Percentiles rank a stretch among this genome's conserved stretches.
Evolutionary conservation across 2,797 vertebrate species (phyloP).

Genomic region (Perodicticus potto): DNA sequence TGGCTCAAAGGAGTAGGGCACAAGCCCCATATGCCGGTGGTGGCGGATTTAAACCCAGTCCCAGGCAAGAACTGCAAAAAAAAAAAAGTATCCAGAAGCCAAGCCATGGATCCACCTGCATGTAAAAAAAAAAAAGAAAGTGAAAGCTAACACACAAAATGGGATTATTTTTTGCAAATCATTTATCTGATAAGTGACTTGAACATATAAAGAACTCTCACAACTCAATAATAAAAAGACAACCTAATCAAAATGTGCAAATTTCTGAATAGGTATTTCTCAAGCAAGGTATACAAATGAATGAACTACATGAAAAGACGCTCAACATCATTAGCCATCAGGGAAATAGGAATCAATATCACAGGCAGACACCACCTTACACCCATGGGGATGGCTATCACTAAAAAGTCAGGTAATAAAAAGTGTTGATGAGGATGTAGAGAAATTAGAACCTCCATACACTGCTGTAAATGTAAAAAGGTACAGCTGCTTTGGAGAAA

Average conservation of each 20-base stretch:
- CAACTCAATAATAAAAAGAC: background rate
- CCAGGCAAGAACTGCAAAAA: too few species aligned
- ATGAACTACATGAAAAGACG: background rate
- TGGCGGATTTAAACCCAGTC: too few species aligned
- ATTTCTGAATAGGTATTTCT: background rate
- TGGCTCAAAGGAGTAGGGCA: too few species aligned
- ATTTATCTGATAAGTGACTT: background rate
- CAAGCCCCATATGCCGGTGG: too few species aligned
- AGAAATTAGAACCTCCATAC: background rate
- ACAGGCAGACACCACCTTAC: background rate
- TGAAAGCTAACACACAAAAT: background rate
- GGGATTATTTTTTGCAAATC: background rate
- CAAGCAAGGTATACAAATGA: background rate
- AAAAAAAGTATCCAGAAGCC: too few species aligned
- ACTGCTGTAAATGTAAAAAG: background rate
- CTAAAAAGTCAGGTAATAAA: background rate
- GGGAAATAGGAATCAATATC: background rate
- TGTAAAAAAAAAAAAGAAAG: too few species aligned
- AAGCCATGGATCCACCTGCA: too few species aligned
- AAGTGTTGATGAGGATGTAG: background rate
- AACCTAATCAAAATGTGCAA: background rate
- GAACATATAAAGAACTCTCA: background rate
- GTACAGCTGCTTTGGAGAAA: background rate
- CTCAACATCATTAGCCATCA: background rate
- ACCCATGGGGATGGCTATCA: background rate